Evolutionary conservation across 2,113 vertebrate genomes (phyloP).

Genomic region (Aix galericulata): DNA sequence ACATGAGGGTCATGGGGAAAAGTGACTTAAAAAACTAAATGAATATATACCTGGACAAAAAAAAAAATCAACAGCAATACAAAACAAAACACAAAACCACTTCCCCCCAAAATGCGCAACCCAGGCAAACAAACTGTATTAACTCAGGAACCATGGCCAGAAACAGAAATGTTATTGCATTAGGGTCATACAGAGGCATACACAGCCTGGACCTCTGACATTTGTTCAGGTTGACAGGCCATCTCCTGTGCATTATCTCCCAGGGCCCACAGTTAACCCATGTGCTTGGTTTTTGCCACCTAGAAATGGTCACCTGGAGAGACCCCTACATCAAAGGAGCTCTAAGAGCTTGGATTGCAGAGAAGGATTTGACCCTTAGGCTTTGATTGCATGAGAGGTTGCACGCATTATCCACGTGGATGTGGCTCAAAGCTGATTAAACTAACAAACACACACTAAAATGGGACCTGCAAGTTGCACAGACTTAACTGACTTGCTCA

Average conservation of each 20-base stretch:
- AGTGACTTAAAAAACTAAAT: not conserved
- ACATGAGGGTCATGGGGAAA: not conserved
- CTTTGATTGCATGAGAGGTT: not conserved
- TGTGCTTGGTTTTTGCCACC: not conserved
- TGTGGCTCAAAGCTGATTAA: not conserved
- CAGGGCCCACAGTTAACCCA: not conserved
- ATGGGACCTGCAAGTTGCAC: not conserved
- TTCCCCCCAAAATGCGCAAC: rapidly evolving
- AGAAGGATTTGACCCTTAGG: not conserved
- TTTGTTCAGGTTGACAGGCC: not conserved
- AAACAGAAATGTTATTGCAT: not conserved
- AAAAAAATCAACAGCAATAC: not conserved
- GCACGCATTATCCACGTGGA: too few species aligned
- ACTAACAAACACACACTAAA: not conserved
- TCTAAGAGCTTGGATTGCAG: not conserved
- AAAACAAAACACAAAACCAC: rapidly evolving
- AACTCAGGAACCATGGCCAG: not conserved
- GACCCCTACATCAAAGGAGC: too few species aligned
- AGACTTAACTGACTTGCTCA: not conserved
- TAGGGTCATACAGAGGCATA: not conserved
- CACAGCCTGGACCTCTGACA: not conserved
- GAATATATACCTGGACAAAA: not conserved
- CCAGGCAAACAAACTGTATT: not conserved
- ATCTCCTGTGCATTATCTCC: not conserved
- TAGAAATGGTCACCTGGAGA: not conserved